phyloP scores from a whole-genome alignment of 2,888 invertebrate genomes.

The Masnerella sp. region DNA sequence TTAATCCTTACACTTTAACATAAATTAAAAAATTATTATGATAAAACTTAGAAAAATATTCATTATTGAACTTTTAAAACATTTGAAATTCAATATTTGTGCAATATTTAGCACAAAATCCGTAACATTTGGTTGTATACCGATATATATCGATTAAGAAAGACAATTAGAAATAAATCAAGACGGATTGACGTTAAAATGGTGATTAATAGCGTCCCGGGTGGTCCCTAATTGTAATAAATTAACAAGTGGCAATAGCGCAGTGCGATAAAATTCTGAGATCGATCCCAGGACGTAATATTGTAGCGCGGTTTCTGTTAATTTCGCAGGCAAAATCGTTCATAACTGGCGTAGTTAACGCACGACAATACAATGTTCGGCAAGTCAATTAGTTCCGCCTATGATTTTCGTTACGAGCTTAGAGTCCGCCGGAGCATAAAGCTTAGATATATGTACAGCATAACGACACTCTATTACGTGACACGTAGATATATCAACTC shows the following conservation, averaged over 20 bases:
- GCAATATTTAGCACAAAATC: too few species aligned
- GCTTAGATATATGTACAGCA: slow-evolving; percentile 54
- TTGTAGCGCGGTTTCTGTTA: slow-evolving; percentile 50
- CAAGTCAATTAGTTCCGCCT: slow-evolving; percentile 61
- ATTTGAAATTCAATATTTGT: too few species aligned
- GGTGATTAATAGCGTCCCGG: slow-evolving; percentile 22
- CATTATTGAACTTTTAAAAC: too few species aligned
- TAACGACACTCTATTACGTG: slow-evolving; percentile 48
- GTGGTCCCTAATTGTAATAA: slow-evolving; percentile 25
- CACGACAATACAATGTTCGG: slow-evolving; percentile 59
- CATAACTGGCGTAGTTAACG: slow-evolving; percentile 56
- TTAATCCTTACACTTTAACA: too few species aligned
- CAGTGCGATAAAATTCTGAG: slow-evolving; percentile 16
- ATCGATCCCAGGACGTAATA: slow-evolving; percentile 38
- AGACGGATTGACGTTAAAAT: slow-evolving; percentile 23
- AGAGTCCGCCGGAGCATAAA: slow-evolving; percentile 58
- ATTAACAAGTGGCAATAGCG: slow-evolving; percentile 38
- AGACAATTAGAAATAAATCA: slow-evolving; percentile 30
- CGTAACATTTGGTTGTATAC: too few species aligned
- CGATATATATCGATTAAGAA: slow-evolving; percentile 34
- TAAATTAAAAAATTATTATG: too few species aligned
- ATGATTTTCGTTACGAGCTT: slow-evolving; percentile 60
- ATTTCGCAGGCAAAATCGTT: slow-evolving; percentile 54
- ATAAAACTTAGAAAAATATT: too few species aligned
- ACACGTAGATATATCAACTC: slow-evolving; percentile 46